These are phyloP conservation scores for Pyrrhia umbra DNA, from an alignment of 2,888 invertebrate genomes.

Conservation along the genomic window DNA sequence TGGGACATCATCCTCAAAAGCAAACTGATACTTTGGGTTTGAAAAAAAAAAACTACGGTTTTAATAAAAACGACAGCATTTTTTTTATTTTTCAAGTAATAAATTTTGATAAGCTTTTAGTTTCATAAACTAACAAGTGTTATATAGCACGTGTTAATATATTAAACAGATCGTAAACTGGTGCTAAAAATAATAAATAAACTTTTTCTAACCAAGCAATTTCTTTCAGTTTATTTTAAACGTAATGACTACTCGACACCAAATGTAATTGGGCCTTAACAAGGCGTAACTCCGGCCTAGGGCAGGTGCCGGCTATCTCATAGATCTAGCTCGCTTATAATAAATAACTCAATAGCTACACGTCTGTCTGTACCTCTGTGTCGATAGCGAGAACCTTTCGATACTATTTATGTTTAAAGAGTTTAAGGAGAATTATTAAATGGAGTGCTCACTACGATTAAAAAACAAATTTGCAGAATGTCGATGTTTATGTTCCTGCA, in stretches of 20 bases:
- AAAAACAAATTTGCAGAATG: not conserved
- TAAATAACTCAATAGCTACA: conserved; percentile 59
- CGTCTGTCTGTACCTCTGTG: conserved; percentile 45
- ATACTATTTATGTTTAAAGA: conserved; percentile 46
- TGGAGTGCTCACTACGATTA: conserved; percentile 17
- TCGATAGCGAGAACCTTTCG: conserved; percentile 54
- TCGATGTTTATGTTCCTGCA: no score
- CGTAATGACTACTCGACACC: conserved; percentile 6
- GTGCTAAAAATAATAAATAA: not conserved
- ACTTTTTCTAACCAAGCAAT: conserved; percentile 1
- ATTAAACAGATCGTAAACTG: conserved; percentile 1
- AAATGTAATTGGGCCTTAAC: conserved; percentile 37
- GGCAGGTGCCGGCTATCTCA: conserved; percentile 60
- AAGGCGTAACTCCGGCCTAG: conserved; percentile 22
- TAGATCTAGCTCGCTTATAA: conserved; percentile 50
- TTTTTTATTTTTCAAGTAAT: not conserved
- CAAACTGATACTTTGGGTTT: not conserved
- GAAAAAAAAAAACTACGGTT: not conserved
- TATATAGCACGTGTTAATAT: not conserved
- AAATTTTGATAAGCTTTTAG: not conserved
- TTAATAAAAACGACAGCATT: not conserved
- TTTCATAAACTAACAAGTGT: not conserved
- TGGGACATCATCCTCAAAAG: not conserved
- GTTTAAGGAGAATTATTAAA: conserved; percentile 1
- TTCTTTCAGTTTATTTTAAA: conserved; percentile 26